Evolutionary conservation across 1,140 invertebrate species (phyloP).

Genomic region (Globodera ellingtonae): DNA sequence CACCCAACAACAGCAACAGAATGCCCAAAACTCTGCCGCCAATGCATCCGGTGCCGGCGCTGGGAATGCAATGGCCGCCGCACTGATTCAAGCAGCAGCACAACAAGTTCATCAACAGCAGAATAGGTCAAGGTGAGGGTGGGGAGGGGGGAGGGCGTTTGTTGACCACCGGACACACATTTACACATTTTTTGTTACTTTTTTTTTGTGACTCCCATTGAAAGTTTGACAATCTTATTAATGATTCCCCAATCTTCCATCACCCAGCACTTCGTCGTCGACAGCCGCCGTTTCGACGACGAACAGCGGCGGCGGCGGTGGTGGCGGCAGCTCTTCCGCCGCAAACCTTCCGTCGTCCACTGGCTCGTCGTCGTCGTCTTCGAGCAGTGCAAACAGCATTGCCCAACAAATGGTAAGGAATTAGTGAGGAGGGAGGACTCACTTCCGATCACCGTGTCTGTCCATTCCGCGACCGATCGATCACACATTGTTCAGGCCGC

Average conservation of each 20-base stretch:
- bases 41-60: not conserved
- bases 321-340: no score
- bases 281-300: constrained; percentile 1
- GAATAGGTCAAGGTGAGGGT: constrained; percentile 6
- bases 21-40: constrained; percentile 1
- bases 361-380: not conserved
- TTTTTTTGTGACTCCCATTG: not conserved
- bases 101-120: constrained; percentile 15
- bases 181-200: no score
- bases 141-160: no score
- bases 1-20: constrained; percentile 23
- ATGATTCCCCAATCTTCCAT: not conserved
- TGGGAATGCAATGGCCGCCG: constrained; percentile 7
- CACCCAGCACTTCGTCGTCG: constrained; percentile 5
- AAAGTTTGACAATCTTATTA: not conserved
- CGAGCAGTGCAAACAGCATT: constrained; percentile 31
- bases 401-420: constrained; percentile 27
- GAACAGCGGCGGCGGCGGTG: not conserved
- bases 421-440: not conserved
- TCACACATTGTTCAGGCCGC: not conserved
- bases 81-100: not conserved
- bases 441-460: not conserved
- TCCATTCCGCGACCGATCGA: no score
- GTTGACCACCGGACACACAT: no score
- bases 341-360: constrained; percentile 3